These are phyloP conservation scores for Cricetomys ansorgei DNA, from an alignment of 2,113 vertebrate species.

Conservation along the genomic window DNA sequence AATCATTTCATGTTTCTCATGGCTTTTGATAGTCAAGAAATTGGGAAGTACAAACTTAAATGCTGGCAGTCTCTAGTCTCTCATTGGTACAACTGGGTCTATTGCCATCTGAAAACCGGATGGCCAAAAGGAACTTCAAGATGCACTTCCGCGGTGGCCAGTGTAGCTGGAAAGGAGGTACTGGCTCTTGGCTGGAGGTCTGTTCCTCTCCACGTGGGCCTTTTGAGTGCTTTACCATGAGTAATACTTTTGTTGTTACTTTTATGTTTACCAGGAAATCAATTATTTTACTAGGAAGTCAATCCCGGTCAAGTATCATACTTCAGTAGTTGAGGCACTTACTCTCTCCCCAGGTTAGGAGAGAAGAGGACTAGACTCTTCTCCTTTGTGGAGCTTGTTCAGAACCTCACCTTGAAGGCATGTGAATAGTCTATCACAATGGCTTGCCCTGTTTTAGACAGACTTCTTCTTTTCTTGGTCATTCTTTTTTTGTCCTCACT, in stretches of 20 bases:
- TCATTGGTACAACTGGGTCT: neutral
- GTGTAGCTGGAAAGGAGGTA: neutral
- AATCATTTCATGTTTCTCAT: neutral
- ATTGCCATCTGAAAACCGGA: neutral
- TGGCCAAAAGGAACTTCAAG: neutral
- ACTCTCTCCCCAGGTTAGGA: neutral
- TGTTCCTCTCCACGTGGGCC: neutral
- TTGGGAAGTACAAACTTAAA: neutral
- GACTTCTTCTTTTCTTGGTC: neutral
- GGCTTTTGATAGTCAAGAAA: neutral
- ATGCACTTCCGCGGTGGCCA: neutral
- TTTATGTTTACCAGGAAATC: neutral
- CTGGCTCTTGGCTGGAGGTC: neutral
- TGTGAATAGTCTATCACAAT: neutral
- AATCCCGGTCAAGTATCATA: neutral
- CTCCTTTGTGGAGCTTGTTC: neutral
- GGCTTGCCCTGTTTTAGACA: neutral
- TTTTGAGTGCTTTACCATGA: neutral
- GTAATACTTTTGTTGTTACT: neutral
- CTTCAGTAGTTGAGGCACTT: neutral
- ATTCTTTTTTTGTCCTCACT: slow-evolving; percentile 33
- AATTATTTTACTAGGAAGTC: neutral
- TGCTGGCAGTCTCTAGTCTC: neutral
- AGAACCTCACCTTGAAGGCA: no score
- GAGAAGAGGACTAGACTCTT: no score